phyloP scores from a whole-genome alignment of 2,888 invertebrate species.

The Ornithoptera priamus region DNA sequence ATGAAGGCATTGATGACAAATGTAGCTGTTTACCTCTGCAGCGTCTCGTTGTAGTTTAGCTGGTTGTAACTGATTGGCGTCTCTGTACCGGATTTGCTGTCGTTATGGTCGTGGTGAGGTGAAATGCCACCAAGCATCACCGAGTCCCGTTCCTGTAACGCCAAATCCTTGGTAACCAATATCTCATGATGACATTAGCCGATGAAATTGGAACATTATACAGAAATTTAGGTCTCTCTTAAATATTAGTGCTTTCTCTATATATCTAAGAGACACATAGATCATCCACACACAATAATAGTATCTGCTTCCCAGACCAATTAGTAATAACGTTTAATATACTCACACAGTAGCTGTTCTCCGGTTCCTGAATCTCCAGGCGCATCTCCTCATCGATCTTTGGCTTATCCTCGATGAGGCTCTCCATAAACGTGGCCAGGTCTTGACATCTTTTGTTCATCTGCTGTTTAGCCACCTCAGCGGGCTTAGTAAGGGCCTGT shows the following conservation, averaged over 20 bases:
- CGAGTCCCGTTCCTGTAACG: constrained; percentile 85
- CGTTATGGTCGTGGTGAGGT: constrained; percentile 89
- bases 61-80: constrained; percentile 92
- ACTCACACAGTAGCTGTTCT: constrained; percentile 83
- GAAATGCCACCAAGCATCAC: constrained; percentile 92
- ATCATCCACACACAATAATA: too few relatives aligned
- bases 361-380: constrained; percentile 80
- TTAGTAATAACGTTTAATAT: background rate
- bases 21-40: constrained; percentile 78
- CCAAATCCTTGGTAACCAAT: constrained; percentile 10
- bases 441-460: constrained; percentile 86
- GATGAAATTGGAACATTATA: constrained; percentile 9
- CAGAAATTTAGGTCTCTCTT: constrained; percentile 5
- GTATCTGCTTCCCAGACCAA: too few relatives aligned
- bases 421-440: constrained; percentile 87
- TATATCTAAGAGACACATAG: too few relatives aligned
- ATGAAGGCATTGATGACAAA: too few relatives aligned
- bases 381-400: constrained; percentile 79
- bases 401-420: constrained; percentile 83
- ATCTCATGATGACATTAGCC: background rate
- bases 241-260: background rate
- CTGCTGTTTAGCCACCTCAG: constrained; percentile 82
- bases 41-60: constrained; percentile 91
- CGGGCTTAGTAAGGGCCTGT: constrained; percentile 69
- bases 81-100: constrained; percentile 88